Evolutionary conservation across 2,888 invertebrate genomes (phyloP).

Genomic region (Metallyticus violacea): DNA sequence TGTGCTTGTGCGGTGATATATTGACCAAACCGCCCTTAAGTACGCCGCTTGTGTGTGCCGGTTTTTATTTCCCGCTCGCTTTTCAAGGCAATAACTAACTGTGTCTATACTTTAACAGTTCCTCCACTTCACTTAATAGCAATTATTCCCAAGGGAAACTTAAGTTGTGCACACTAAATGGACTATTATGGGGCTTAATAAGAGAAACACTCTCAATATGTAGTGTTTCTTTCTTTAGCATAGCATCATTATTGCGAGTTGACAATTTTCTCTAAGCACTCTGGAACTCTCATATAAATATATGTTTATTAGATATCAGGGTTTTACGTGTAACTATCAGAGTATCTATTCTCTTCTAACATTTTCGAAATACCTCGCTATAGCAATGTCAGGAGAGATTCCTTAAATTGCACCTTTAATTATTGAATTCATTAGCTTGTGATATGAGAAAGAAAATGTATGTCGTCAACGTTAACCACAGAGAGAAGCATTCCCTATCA

Average conservation of each 20-base stretch:
- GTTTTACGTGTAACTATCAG: too few relatives aligned
- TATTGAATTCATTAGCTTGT: too few relatives aligned
- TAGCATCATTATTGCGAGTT: too few relatives aligned
- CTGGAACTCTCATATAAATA: too few relatives aligned
- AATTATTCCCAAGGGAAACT: neutral
- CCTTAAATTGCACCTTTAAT: too few relatives aligned
- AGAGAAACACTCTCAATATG: neutral
- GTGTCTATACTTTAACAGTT: constrained; percentile 5
- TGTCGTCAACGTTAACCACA: too few relatives aligned
- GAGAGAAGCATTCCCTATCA: too few relatives aligned
- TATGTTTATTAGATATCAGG: too few relatives aligned
- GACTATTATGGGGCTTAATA: neutral
- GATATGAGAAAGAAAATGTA: too few relatives aligned
- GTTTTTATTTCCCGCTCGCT: neutral
- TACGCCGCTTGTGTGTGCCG: neutral
- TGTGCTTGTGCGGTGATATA: neutral
- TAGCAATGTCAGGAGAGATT: too few relatives aligned
- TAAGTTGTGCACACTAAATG: neutral
- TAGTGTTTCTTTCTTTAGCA: neutral
- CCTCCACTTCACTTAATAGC: neutral
- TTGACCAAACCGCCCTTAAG: neutral
- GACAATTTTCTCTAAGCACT: neutral
- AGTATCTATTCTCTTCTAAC: too few relatives aligned
- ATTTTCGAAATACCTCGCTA: too few relatives aligned
- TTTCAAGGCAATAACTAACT: neutral